These are phyloP conservation scores for Chrysogorgia sp. DNA, from an alignment of 92 coral and sea anemone genomes.

Conservation along the genomic window DNA sequence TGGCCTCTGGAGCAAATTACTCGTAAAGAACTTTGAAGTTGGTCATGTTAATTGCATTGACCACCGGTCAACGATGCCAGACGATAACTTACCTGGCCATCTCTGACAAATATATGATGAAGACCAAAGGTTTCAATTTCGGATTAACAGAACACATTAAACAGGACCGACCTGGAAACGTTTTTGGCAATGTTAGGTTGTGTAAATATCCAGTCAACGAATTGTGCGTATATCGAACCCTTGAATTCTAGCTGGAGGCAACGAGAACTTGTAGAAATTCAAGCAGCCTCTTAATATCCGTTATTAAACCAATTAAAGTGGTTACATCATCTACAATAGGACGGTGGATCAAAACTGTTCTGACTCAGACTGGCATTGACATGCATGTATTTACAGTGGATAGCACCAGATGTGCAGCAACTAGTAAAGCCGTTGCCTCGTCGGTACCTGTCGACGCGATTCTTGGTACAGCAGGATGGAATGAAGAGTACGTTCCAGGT, in stretches of 20 bases:
- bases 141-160: conserved; percentile 57
- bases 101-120: conserved; percentile 48
- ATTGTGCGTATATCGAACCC: conserved; percentile 59
- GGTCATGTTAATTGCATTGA: conserved; percentile 59
- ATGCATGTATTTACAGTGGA: conserved; percentile 43
- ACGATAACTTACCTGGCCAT: conserved; percentile 49
- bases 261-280: conserved; percentile 29
- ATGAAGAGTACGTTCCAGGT: conserved; percentile 60
- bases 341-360: conserved; percentile 27
- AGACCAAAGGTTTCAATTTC: conserved; percentile 38
- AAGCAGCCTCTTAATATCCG: conserved; percentile 41
- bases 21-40: conserved; percentile 58
- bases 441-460: conserved; percentile 58
- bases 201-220: conserved; percentile 45
- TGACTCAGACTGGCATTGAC: conserved; percentile 41
- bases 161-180: conserved; percentile 67
- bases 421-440: conserved; percentile 56
- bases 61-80: conserved; percentile 64
- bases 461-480: conserved; percentile 59
- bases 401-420: conserved; percentile 56
- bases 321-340: conserved; percentile 60
- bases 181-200: conserved; percentile 54
- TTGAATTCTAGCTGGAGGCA: conserved; percentile 28
- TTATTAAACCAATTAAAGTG: conserved; percentile 43
- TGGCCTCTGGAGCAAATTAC: conserved; percentile 54